Evolutionary conservation across 2,113 vertebrate species (phyloP), one percentile per base, ranked within the genome.

Genomic region (Dipodomys spectabilis): DNA sequence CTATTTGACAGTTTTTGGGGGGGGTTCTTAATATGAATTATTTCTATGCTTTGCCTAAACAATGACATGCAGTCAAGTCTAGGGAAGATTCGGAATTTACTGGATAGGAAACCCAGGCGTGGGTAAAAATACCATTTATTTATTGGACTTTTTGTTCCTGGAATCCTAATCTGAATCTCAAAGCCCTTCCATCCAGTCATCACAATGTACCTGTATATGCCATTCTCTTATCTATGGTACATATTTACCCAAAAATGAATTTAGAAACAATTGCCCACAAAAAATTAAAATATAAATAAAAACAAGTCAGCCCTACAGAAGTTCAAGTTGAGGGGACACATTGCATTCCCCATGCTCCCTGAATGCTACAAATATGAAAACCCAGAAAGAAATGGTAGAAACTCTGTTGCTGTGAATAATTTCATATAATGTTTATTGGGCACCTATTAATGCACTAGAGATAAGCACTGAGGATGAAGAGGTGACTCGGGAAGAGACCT

Each of bases 181-280:
- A 81, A 75, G 18, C 11, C 35, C 62, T 81, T 84, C 11, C 57
- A n/a, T 77, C 30, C 71, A 32, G 45, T 82, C 69, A 49, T 49
- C 49, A 27, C 9, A 25, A 74, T 28, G 35, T 32, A n/a, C 15
- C 72, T 39, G 4, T 65, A 80, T 25, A 77, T 39, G 77, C n/a
- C 74, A 74, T 79, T 45, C 82, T 65, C 11, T 27, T 45, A 80
- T 88, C 28, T 78, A n/a, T 23, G 18, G 13, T 12, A 53, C 39
- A 81, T 30, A 75, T 77, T 86, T 91, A 67, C 35, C 44, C 84
- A 22, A 62, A 89, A 93, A 78, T 75, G 45, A 92, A n/a, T 93
- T 92, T 84, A 87, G 77, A 75, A 90, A 88, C 13, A 11, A 49
- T 49, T 49, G 49, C 12, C 49, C 8, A 49, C 12, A 2, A 49